Conservation (phyloP, 1,140 invertebrate genomes). For the Galendromus occidentalis region DNA sequence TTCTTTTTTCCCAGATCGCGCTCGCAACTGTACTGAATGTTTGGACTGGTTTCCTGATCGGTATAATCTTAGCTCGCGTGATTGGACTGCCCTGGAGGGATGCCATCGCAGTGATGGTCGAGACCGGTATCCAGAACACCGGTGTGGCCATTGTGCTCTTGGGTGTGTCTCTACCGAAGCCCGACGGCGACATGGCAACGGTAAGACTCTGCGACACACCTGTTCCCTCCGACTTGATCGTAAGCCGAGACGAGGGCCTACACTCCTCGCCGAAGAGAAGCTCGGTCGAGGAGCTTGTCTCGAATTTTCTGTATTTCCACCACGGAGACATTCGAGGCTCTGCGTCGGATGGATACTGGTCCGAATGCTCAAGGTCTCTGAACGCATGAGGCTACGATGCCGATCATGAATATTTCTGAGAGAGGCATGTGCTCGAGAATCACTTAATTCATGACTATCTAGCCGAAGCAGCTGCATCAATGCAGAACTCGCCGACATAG, state of each 20-base stretch:
- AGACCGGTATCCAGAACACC: constrained; percentile 86
- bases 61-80: constrained; percentile 39
- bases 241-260: constrained; percentile 13
- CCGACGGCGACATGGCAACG: constrained; percentile 29
- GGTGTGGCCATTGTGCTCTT: constrained; percentile 72
- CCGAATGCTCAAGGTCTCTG: neutral
- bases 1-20: constrained; percentile 39
- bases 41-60: constrained; percentile 62
- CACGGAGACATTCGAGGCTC: neutral
- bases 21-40: constrained; percentile 62
- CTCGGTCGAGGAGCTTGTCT: neutral
- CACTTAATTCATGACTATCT: no score
- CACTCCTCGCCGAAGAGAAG: constrained; percentile 7
- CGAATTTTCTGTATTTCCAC: neutral
- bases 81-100: constrained; percentile 42
- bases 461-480: no score
- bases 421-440: no score
- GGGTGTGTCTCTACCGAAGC: constrained; percentile 28
- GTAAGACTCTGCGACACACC: constrained; percentile 12
- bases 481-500: no score
- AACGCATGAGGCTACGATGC: no score
- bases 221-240: neutral
- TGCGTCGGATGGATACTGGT: neutral
- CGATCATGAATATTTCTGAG: no score
- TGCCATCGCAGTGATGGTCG: constrained; percentile 63